Evolutionary conservation across 1,140 invertebrate genomes (phyloP).

Genomic region (Parasteatoda tepidariorum): DNA sequence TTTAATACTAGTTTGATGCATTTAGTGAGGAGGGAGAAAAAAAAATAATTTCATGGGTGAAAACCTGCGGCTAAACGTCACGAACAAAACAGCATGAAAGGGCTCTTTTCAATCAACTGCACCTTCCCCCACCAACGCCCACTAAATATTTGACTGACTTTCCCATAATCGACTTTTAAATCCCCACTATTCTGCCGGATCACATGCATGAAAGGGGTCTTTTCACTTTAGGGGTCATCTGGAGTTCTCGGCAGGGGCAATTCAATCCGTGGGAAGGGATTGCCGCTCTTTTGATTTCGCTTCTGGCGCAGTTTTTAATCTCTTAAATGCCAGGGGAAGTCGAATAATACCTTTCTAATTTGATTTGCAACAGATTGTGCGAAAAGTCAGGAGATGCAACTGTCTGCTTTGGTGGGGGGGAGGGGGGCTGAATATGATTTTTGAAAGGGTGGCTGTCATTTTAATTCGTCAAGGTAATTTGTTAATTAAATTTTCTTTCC

Average conservation of each 20-base stretch:
- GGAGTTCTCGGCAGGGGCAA: neutral
- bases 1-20: neutral
- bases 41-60: neutral
- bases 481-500: too few relatives aligned
- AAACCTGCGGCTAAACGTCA: neutral
- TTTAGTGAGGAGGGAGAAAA: neutral
- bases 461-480: too few relatives aligned
- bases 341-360: neutral
- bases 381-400: too few relatives aligned
- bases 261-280: neutral
- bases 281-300: neutral
- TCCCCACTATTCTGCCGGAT: neutral
- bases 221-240: neutral
- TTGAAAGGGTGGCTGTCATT: too few relatives aligned
- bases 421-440: too few relatives aligned
- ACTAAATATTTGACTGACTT: slow-evolving; percentile 29
- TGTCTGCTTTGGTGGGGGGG: too few relatives aligned
- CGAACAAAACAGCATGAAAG: neutral
- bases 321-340: too few relatives aligned
- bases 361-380: too few relatives aligned
- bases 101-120: too few relatives aligned
- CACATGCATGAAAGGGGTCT: neutral
- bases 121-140: slow-evolving; percentile 14
- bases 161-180: slow-evolving; percentile 49
- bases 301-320: neutral